phyloP scores from a whole-genome alignment of 2,113 vertebrate species.

The Centropristis striata region DNA sequence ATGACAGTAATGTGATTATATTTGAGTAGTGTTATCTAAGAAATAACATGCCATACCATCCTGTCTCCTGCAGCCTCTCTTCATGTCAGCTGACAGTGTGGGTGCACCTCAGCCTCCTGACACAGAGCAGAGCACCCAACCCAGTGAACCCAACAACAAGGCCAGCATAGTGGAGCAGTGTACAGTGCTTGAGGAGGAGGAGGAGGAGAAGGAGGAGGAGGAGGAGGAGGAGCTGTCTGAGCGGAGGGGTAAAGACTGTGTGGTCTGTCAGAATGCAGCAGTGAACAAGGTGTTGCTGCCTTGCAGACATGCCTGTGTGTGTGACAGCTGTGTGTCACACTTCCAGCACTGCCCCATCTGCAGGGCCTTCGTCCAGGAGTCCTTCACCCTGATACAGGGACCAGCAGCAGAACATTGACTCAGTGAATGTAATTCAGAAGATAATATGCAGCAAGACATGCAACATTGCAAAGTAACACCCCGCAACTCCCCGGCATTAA shows the following conservation, averaged over 20 bases:
- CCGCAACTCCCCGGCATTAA: background rate
- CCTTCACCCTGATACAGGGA: slow-evolving; percentile 86
- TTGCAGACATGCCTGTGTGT: slow-evolving; percentile 94
- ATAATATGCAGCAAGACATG: background rate
- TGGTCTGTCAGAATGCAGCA: slow-evolving; percentile 93
- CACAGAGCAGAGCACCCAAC: background rate
- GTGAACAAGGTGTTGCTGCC: slow-evolving; percentile 95
- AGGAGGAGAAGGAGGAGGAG: slow-evolving; percentile 28
- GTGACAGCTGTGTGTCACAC: slow-evolving; percentile 88
- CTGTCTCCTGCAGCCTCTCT: slow-evolving; percentile 89
- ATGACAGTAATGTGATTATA: too few relatives aligned
- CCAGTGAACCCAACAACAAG: background rate
- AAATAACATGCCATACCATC: background rate
- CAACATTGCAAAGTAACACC: background rate
- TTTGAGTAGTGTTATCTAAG: too few relatives aligned
- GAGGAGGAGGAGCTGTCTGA: slow-evolving; percentile 74
- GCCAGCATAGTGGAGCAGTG: slow-evolving; percentile 42
- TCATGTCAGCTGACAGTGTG: slow-evolving; percentile 91
- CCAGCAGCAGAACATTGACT: background rate
- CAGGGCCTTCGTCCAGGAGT: slow-evolving; percentile 92
- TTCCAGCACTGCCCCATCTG: slow-evolving; percentile 97
- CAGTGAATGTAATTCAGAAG: background rate
- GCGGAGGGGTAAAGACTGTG: slow-evolving; percentile 89
- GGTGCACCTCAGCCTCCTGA: slow-evolving; percentile 9
- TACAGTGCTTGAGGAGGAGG: slow-evolving; percentile 69